Percentiles rank a stretch among this genome's conserved stretches.
Evolutionary conservation across 2,797 vertebrate species (phyloP).

Genomic region (Amazonetta brasiliensis): DNA sequence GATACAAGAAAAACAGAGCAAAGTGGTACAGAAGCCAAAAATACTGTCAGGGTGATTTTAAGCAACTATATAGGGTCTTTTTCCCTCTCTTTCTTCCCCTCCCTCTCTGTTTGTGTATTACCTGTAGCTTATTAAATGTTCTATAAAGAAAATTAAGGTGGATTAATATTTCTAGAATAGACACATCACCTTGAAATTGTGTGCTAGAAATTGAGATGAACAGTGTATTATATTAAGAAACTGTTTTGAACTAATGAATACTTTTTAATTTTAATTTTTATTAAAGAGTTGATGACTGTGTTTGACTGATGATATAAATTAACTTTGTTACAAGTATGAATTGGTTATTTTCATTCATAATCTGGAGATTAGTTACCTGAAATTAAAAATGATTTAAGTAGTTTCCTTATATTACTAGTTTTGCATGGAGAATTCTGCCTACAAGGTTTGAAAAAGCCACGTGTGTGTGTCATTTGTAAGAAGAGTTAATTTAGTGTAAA

Average conservation of each 20-base stretch:
- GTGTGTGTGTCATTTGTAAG: rapidly evolving
- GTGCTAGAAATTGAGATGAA: neutral
- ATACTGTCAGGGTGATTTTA: neutral
- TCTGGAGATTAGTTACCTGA: neutral
- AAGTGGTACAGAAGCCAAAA: neutral
- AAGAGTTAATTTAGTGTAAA: neutral
- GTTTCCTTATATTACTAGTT: neutral
- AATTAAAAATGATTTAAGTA: neutral
- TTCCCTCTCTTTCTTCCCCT: neutral
- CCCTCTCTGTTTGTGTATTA: neutral
- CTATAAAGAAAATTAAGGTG: neutral
- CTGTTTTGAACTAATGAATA: neutral
- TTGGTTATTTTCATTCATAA: neutral
- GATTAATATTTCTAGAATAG: neutral
- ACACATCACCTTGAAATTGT: neutral
- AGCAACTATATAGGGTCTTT: rapidly evolving
- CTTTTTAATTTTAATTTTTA: neutral
- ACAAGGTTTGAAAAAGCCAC: neutral
- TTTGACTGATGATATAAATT: neutral
- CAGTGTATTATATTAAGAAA: neutral
- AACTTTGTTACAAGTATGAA: neutral
- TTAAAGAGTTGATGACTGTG: neutral
- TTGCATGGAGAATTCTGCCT: neutral
- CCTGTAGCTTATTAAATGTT: neutral
- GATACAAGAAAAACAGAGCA: neutral